Base-by-base conservation (phyloP, 2,113 vertebrate species). In the Brevimyrus niger region DNA sequence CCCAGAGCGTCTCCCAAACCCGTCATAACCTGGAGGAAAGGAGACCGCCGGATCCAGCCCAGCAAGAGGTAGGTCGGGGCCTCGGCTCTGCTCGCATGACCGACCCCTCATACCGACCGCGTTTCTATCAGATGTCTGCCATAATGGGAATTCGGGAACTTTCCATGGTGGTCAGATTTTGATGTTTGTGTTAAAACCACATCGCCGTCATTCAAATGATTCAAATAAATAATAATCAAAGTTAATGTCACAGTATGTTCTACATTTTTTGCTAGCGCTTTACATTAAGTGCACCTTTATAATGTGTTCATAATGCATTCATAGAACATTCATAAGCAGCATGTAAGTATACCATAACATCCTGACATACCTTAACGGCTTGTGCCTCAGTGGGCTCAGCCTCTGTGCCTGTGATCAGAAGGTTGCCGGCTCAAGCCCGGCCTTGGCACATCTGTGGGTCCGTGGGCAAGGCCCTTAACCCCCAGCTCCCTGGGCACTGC, bases 1-100 rank as follows among this genome's bases (percentile, higher is more conserved):
- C 97, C 98, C 0, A 93, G 96, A 91, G 98, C 97, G 0, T 98
- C 98, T 85, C 98, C 98, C 61, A 99, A 97, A 91, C 97, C 98
- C n/a, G 90, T 94, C 38, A 96, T 98, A 90, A 96, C 95, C 2
- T 99, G 98, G 98, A 98, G 92, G 93, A 98, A 97, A 94, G 97
- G 95, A 90, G 97, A 98, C 92, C 95, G 95, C 89, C 92, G 93
- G 0, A 82, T 99, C 48, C 96, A 95, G 92, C 96, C 95, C 27
- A 99, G 82, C 92, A 98, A 96, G 95, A 98, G 98, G 98, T 99
- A 90, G 48, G 87, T 7, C 27, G 3, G n/a, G 10, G 6, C 19
- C 13, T 46, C 21, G 5, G 21, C 9, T 42, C 31, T 44, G 11
- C 31, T 86, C 19, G 9, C 31, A n/a, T 61, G 51, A 17, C 1